Evolutionary conservation across 2,113 vertebrate genomes (phyloP).

Genomic region (Cebidichthys violaceus): DNA sequence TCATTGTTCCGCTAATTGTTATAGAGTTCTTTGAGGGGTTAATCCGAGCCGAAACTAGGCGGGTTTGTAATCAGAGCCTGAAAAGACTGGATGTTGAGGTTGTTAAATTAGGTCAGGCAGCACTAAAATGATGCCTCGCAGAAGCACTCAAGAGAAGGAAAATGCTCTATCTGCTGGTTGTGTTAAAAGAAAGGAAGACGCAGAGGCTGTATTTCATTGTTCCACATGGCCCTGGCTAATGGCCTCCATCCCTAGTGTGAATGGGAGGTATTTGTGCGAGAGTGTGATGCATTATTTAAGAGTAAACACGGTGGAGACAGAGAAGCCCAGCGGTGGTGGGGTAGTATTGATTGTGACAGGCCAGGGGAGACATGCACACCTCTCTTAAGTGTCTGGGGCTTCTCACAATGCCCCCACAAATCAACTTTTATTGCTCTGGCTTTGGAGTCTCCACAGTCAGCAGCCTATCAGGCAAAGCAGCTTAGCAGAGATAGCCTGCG

Average conservation of each 20-base stretch:
- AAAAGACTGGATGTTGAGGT: slow-evolving; percentile 71
- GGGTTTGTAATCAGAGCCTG: slow-evolving; percentile 65
- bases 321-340: slow-evolving; percentile 66
- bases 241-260: slow-evolving; percentile 65
- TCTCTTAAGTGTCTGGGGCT: slow-evolving; percentile 78
- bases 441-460: slow-evolving; percentile 75
- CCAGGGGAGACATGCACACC: slow-evolving; percentile 76
- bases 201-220: slow-evolving; percentile 65
- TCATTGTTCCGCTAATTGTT: slow-evolving; percentile 71
- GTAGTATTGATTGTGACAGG: slow-evolving; percentile 78
- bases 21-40: slow-evolving; percentile 66
- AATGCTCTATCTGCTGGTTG: slow-evolving; percentile 41
- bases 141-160: slow-evolving; percentile 57
- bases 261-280: slow-evolving; percentile 67
- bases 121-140: slow-evolving; percentile 62
- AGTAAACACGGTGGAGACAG: slow-evolving; percentile 75
- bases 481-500: slow-evolving; percentile 73
- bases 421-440: slow-evolving; percentile 79
- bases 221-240: slow-evolving; percentile 61
- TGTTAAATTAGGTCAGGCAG: slow-evolving; percentile 72
- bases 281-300: slow-evolving; percentile 78
- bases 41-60: slow-evolving; percentile 69
- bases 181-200: slow-evolving; percentile 50
- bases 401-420: slow-evolving; percentile 77
- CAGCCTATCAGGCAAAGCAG: slow-evolving; percentile 77